Percentiles rank a stretch among this genome's conserved stretches.
These are phyloP conservation scores for Brachionus sp. DNA, from an alignment of 1,140 invertebrate species.

Conservation along the genomic window DNA sequence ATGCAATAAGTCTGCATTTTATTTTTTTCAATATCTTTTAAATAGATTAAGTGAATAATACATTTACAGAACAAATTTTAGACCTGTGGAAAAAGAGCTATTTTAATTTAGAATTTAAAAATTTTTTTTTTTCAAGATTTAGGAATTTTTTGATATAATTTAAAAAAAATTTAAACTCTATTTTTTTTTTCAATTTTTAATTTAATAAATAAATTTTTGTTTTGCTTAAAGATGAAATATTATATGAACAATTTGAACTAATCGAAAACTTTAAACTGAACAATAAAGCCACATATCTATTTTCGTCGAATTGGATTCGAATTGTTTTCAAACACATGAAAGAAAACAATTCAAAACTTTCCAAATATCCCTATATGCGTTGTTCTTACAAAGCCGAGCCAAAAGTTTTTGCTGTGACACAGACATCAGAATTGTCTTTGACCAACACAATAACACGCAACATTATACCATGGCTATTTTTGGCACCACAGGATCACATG, in stretches of 20 bases:
- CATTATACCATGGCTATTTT: slow-evolving; percentile 23
- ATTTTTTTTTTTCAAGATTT: too few relatives aligned
- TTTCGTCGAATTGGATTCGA: slow-evolving; percentile 18
- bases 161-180: background rate
- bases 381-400: slow-evolving; percentile 24
- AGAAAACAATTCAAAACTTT: slow-evolving; percentile 15
- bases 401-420: background rate
- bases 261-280: slow-evolving; percentile 20
- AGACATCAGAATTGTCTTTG: background rate
- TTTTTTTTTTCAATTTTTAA: background rate
- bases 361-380: slow-evolving; percentile 24
- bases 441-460: background rate
- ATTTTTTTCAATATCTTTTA: too few relatives aligned
- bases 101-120: too few relatives aligned
- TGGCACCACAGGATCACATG: slow-evolving; percentile 15
- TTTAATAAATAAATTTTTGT: background rate
- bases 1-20: too few relatives aligned
- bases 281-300: background rate
- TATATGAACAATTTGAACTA: slow-evolving; percentile 11
- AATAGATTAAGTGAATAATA: too few relatives aligned
- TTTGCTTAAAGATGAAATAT: background rate
- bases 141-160: too few relatives aligned
- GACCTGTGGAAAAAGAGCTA: too few relatives aligned
- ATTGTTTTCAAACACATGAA: slow-evolving; percentile 18
- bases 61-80: too few relatives aligned